These are phyloP conservation scores for Patagioenas fasciata DNA, from an alignment of 2,113 vertebrate genomes.

Conservation along the genomic window DNA sequence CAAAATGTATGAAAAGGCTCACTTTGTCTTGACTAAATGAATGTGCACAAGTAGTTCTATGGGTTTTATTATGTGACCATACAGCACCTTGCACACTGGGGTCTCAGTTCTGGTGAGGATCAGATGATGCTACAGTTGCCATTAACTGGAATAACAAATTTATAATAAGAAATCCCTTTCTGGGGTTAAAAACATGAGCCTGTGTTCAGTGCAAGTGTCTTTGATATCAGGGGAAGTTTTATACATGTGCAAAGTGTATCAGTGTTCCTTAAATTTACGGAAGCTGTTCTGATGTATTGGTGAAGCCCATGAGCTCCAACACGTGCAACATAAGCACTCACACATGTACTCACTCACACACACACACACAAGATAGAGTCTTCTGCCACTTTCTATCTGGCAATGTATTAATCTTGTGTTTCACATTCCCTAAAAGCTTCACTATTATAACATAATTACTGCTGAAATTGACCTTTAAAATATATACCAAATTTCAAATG, in stretches of 20 bases:
- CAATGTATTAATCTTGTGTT: conserved; percentile 62
- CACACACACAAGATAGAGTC: neutral
- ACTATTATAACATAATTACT: conserved; percentile 80
- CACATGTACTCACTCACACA: neutral
- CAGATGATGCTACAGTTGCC: neutral
- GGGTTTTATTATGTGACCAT: neutral
- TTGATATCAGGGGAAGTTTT: neutral
- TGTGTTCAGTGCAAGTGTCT: neutral
- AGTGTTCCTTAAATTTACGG: neutral
- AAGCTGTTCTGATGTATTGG: neutral
- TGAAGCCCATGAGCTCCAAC: neutral
- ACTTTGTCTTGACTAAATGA: neutral
- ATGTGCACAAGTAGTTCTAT: neutral
- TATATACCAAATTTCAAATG: conserved; percentile 82
- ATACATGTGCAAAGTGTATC: neutral
- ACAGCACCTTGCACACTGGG: neutral
- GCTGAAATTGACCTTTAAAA: conserved; percentile 83
- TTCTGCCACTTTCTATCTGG: conserved; percentile 49
- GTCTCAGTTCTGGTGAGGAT: neutral
- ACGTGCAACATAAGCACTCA: rapidly evolving
- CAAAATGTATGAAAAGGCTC: neutral
- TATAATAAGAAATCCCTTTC: neutral
- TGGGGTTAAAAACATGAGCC: neutral
- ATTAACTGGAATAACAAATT: neutral
- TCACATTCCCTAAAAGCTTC: conserved; percentile 73